Base-by-base conservation (phyloP, 2,888 invertebrate species). In the Thera obeliscata region DNA sequence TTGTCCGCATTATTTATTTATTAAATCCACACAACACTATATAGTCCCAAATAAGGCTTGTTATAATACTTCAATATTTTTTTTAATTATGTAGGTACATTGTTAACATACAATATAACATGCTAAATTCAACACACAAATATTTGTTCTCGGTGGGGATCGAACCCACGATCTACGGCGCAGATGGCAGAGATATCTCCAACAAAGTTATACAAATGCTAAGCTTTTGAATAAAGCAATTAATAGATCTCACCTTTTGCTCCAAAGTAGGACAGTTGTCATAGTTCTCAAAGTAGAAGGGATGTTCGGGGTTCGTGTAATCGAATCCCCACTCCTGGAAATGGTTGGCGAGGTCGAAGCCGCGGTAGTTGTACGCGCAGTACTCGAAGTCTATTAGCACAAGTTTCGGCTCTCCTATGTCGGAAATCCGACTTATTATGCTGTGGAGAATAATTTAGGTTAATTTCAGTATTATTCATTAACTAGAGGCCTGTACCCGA, bases 331-430 rank as follows among this genome's bases (percentile, higher is more conserved):
- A 98, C 86, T 99, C 99, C 72, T 97, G 95, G 86, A 99, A 98
- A 82, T 99, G 99, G 88, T 99, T 99, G 2, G 98, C 98, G 60
- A 99, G 93, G 87, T 99, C 99, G 87, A 98, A 99, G 0, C 97
- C 98, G 61, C 98, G 94, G 84, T 91, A 81, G 85, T 99, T 98
- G 89, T 99, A 99, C 0, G 98, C 97, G 87, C 98, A 98, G 84
- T 98, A 99, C 89, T 99, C 98, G 85, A 98, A 99, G 86, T 99
- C 99, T 81, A 98, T 98, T 41, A 98, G 94, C 12, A 97, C 96
- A 46, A 98, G 88, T 73, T 95, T 95, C 0, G 95, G 95, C 62
- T 95, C 94, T 0, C 93, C 93, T 0, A 80, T 84, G 63, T 93
- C 93, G 0, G 93, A 92, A 0, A 89, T 82, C 0, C 85, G 84